phyloP scores from a whole-genome alignment of 30 jellyfish, hydroid and myxozoan species.

The Cassiopea andromeda region DNA sequence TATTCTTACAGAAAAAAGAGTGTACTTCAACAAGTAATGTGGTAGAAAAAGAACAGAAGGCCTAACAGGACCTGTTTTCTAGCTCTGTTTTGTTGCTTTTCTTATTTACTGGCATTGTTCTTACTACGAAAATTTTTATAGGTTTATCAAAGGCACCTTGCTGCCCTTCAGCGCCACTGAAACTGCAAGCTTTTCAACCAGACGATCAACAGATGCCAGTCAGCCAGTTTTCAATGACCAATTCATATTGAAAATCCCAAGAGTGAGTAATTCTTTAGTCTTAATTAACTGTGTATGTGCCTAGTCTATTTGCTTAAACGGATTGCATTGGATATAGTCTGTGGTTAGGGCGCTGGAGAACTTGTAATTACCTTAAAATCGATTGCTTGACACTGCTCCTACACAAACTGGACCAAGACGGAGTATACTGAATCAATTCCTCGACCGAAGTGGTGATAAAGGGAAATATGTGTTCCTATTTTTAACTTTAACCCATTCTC shows the following conservation, averaged over 20 bases:
- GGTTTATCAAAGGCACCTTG: constrained; percentile 80
- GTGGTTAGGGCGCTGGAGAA: not conserved
- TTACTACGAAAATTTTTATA: not conserved
- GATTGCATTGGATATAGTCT: not conserved
- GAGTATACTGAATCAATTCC: too few relatives aligned
- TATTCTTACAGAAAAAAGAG: too few relatives aligned
- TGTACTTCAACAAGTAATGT: too few relatives aligned
- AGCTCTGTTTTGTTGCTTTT: too few relatives aligned
- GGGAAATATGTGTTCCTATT: too few relatives aligned
- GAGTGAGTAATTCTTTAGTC: constrained; percentile 48
- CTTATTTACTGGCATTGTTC: not conserved
- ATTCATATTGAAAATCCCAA: constrained; percentile 85
- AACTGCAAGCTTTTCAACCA: constrained; percentile 76
- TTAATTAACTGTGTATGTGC: not conserved
- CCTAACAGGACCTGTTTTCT: too few relatives aligned
- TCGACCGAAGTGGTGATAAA: too few relatives aligned
- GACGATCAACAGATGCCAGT: constrained; percentile 72
- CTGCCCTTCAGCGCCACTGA: constrained; percentile 78
- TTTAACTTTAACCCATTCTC: too few relatives aligned
- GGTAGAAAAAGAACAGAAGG: too few relatives aligned
- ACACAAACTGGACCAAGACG: too few relatives aligned
- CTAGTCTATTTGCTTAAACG: not conserved
- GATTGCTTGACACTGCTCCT: too few relatives aligned
- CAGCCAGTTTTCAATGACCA: constrained; percentile 91
- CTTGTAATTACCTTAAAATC: too few relatives aligned